Conservation (phyloP, 2,888 invertebrate genomes). For the Monopis laevigella region DNA sequence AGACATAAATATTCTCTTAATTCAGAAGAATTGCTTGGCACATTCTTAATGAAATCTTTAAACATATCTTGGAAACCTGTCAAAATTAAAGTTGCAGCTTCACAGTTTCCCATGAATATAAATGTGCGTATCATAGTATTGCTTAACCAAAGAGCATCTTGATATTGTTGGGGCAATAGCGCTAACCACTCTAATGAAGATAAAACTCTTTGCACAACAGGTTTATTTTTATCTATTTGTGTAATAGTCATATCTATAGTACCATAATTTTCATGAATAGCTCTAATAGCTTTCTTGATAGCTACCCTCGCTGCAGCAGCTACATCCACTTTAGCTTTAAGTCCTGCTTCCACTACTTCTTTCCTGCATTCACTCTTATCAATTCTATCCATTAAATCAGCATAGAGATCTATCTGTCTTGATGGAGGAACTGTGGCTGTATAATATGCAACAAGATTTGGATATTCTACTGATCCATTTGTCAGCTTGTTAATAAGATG, state of each 20-base stretch:
- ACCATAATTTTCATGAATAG: conserved; percentile 54
- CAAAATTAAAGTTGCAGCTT: conserved; percentile 82
- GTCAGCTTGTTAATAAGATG: conserved; percentile 70
- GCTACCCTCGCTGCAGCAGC: conserved; percentile 84
- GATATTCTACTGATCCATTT: conserved; percentile 70
- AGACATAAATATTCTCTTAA: conserved; percentile 88
- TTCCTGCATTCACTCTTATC: conserved; percentile 71
- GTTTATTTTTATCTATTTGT: conserved; percentile 58
- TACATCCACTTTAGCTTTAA: conserved; percentile 82
- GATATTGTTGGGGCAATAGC: conserved; percentile 78
- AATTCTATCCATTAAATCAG: conserved; percentile 75
- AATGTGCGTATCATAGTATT: conserved; percentile 90
- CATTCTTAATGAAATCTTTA: conserved; percentile 39
- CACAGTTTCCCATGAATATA: conserved; percentile 81
- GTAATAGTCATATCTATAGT: conserved; percentile 63
- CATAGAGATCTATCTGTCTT: conserved; percentile 67
- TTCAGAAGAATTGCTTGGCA: conserved; percentile 49
- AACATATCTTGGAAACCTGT: conserved; percentile 42
- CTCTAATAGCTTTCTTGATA: conserved; percentile 75
- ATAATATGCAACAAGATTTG: conserved; percentile 86
- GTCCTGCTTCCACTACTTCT: conserved; percentile 74
- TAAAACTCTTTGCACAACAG: conserved; percentile 46
- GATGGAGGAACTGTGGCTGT: conserved; percentile 76
- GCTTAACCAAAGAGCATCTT: conserved; percentile 86
- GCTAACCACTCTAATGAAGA: conserved; percentile 86